Conservation (phyloP, 2,797 vertebrate genomes). For the Clamator glandarius region DNA sequence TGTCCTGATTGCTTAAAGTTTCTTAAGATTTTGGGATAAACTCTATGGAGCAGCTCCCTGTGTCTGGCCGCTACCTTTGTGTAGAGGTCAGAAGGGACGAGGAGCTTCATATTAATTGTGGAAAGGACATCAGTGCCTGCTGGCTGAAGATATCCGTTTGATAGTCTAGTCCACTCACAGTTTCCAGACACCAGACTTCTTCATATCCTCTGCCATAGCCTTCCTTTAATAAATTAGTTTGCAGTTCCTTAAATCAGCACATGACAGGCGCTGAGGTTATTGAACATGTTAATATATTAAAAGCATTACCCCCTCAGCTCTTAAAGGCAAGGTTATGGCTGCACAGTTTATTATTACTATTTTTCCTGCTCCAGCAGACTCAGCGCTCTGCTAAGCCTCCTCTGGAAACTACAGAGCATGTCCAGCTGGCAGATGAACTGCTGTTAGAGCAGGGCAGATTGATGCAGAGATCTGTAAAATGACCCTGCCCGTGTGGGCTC, state of each 20-base stretch:
- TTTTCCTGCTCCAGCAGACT: conserved; percentile 10
- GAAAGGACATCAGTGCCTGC: not conserved
- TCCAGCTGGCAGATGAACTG: not conserved
- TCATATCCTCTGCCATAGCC: not conserved
- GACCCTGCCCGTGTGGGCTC: not conserved
- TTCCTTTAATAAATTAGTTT: conserved; percentile 26
- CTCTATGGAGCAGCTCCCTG: accelerated
- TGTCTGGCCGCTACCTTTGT: not conserved
- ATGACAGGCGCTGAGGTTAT: conserved; percentile 15
- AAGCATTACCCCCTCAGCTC: not conserved
- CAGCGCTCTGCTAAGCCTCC: conserved; percentile 3
- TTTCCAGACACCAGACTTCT: conserved; percentile 41
- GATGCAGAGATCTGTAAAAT: not conserved
- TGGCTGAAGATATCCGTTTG: conserved; percentile 2
- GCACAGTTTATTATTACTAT: not conserved
- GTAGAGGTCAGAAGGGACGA: not conserved
- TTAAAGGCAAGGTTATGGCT: conserved; percentile 12
- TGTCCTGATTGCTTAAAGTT: not conserved
- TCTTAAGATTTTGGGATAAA: not conserved
- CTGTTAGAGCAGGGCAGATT: not conserved
- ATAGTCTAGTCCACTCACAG: conserved; percentile 23
- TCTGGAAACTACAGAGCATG: not conserved
- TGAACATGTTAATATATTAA: conserved; percentile 36
- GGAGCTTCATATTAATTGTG: not conserved
- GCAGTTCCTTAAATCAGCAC: conserved; percentile 41